A percentile compares a stretch with the other conserved stretches of the same genome.
Evolutionary conservation across 2,113 vertebrate species (phyloP).

Genomic region (Monopterus albus): DNA sequence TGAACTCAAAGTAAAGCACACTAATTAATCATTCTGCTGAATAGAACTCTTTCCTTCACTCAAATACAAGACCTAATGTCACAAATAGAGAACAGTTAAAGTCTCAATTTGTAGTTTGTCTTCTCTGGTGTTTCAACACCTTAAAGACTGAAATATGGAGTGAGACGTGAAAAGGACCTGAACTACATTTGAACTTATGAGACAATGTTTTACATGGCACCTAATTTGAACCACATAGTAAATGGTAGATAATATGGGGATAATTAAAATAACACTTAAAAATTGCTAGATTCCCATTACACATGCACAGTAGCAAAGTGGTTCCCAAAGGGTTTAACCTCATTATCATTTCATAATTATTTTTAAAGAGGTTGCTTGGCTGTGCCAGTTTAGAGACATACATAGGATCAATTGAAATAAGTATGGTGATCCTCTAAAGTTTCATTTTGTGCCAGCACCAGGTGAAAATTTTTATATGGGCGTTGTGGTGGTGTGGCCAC

Average conservation of each 20-base stretch:
- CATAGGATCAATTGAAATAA: no score
- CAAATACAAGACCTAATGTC: not conserved
- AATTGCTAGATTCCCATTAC: no score
- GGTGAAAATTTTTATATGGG: no score
- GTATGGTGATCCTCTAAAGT: no score
- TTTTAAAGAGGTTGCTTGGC: no score
- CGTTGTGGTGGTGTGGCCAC: no score
- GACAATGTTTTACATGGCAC: not conserved
- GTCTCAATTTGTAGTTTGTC: not conserved
- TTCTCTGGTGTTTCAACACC: not conserved
- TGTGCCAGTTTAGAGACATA: no score
- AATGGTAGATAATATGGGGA: no score
- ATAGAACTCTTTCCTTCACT: not conserved
- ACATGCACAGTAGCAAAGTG: no score
- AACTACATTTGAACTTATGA: not conserved
- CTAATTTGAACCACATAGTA: not conserved
- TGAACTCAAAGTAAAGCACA: constrained; percentile 31
- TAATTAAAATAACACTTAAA: not conserved
- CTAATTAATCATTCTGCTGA: constrained; percentile 28
- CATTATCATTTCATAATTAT: no score
- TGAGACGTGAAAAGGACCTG: not conserved
- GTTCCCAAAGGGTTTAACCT: no score
- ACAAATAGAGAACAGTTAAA: not conserved
- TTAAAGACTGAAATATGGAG: not conserved
- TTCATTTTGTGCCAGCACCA: no score